Base-by-base conservation (phyloP, 2,888 invertebrate genomes). In the Metopia argyrocephala region DNA sequence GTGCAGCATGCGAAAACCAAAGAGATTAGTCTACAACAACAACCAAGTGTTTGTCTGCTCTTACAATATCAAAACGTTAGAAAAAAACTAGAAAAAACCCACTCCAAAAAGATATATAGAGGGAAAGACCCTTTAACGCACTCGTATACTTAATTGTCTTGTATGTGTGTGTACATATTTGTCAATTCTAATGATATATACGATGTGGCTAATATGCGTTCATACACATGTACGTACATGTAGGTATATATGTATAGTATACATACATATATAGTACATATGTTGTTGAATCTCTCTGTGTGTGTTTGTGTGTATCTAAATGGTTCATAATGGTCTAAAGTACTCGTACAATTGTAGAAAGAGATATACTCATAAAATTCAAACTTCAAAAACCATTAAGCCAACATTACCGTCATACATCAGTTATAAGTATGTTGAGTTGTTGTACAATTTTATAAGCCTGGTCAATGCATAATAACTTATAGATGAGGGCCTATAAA, bases 361-460 rank as follows among this genome's bases (percentile, higher is more conserved):
- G n/a, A n/a, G n/a, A n/a, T n/a, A n/a, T n/a, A n/a, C n/a, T n/a
- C n/a, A n/a, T n/a, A 66, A 71, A 66, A 52, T 70, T 66, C 61
- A 75, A 79, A 68, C 61, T 79, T 79, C 66, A 61, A 71, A 76
- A 70, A 20, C 59, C 66, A 75, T 76, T 66, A 71, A 62, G 66
- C 66, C 38, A 75, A 65, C 46, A 75, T n/a, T 70, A 61, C 46
- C 79, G 38, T 66, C 79, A 79, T 70, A 56, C 61, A 79, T 71
- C 45, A 76, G 65, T 54, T 62, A 48, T 65, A 56, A 61, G 48
- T 56, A 38, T 56, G 48, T 20, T 28, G 27, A 65, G 45, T 28
- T 70, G 61, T 25, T 66, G 56, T 66, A 79, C 70, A 66, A 50
- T 66, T 69, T 65, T 31, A 54, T 59, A 25, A 27, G 21, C 5